Conservation (phyloP, 2,797 vertebrate species). For the Dermochelys coriacea region DNA sequence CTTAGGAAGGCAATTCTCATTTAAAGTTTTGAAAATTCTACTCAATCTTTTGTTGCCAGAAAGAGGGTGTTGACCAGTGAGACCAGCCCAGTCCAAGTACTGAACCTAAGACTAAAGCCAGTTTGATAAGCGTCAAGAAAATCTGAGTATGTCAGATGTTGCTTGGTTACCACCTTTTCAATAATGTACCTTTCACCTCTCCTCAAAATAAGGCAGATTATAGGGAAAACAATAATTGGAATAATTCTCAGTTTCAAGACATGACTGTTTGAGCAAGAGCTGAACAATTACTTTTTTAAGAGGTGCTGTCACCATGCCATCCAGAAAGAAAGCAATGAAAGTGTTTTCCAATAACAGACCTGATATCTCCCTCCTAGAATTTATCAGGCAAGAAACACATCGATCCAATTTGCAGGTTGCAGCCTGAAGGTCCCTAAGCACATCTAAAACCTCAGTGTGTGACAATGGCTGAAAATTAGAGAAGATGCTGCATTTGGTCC, state of each 20-base stretch:
- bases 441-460: slow-evolving; percentile 30
- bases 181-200: not conserved
- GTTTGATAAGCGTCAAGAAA: not conserved
- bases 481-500: not conserved
- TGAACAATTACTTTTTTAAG: slow-evolving; percentile 29
- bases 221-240: slow-evolving; percentile 41
- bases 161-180: not conserved
- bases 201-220: not conserved
- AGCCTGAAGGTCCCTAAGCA: slow-evolving; percentile 46
- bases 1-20: not conserved
- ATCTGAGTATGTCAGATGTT: slow-evolving; percentile 14
- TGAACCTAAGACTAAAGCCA: not conserved
- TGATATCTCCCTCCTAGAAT: slow-evolving; percentile 57
- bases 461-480: slow-evolving; percentile 47
- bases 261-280: slow-evolving; percentile 36
- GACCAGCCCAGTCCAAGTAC: not conserved
- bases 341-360: slow-evolving; percentile 63
- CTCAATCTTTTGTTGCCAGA: not conserved
- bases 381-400: slow-evolving; percentile 73
- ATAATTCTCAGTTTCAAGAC: not conserved
- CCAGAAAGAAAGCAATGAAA: slow-evolving; percentile 60
- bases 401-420: slow-evolving; percentile 72
- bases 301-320: slow-evolving; percentile 69
- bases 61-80: not conserved
- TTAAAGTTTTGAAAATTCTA: not conserved